Percentiles rank a stretch among this genome's conserved stretches.
These are phyloP conservation scores for Amazonetta brasiliensis DNA, from an alignment of 2,797 vertebrate species.

Conservation along the genomic window DNA sequence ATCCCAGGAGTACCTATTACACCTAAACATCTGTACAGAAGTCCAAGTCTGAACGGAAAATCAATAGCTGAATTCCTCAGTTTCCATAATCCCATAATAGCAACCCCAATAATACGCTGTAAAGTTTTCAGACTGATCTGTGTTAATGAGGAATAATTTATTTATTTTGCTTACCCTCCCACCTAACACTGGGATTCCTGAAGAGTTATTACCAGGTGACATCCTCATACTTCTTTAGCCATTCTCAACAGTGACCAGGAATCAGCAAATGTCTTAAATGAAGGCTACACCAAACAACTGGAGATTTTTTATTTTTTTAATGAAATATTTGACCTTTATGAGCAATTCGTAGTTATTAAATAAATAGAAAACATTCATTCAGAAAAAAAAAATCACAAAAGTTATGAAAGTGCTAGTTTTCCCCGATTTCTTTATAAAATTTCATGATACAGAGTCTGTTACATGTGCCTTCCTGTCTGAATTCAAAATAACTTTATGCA, in stretches of 20 bases:
- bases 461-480: neutral
- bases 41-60: neutral
- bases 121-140: neutral
- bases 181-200: neutral
- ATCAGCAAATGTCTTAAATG: neutral
- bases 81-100: neutral
- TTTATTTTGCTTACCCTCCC: neutral
- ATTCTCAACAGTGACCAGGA: neutral
- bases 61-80: neutral
- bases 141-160: neutral
- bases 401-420: slow-evolving; percentile 27
- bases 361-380: slow-evolving; percentile 55
- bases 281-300: neutral
- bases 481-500: neutral
- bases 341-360: slow-evolving; percentile 32
- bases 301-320: slow-evolving; percentile 11
- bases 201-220: neutral
- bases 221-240: neutral
- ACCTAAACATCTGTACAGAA: neutral
- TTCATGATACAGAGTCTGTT: slow-evolving; percentile 23
- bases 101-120: neutral
- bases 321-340: slow-evolving; percentile 19
- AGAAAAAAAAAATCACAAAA: neutral
- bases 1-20: neutral
- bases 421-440: neutral